A percentile compares a stretch with the other conserved stretches of the same genome.
Evolutionary conservation across 2,888 invertebrate species (phyloP).

Genomic region (Phaedon cochleariae): DNA sequence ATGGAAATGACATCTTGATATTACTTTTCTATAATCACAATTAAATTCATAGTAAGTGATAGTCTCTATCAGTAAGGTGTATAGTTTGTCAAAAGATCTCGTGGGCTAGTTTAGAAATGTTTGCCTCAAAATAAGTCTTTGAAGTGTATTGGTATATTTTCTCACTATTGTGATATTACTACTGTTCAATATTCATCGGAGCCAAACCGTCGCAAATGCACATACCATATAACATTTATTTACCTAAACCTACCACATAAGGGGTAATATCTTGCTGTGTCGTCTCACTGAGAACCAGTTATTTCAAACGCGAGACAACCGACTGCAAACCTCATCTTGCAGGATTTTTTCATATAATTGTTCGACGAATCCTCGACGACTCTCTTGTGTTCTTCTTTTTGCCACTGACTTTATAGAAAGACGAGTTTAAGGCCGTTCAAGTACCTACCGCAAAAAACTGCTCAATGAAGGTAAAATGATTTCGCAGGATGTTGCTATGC

Average conservation of each 20-base stretch:
- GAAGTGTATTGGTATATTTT: too few relatives aligned
- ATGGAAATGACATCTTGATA: too few relatives aligned
- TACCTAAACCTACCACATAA: conserved; percentile 33
- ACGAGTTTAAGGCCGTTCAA: conserved; percentile 37
- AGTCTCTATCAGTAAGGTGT: too few relatives aligned
- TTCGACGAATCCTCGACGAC: conserved; percentile 36
- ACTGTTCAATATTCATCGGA: too few relatives aligned
- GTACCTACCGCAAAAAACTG: conserved; percentile 29
- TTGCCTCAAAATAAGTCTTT: too few relatives aligned
- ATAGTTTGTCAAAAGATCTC: too few relatives aligned
- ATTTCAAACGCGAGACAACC: conserved; percentile 38
- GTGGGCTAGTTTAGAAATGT: too few relatives aligned
- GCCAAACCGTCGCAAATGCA: too few relatives aligned
- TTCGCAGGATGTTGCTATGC: conserved; percentile 23
- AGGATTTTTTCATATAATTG: conserved; percentile 39
- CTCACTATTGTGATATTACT: too few relatives aligned
- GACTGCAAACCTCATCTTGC: conserved; percentile 35
- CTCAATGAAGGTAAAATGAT: conserved; percentile 34
- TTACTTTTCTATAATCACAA: too few relatives aligned
- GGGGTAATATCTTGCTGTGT: conserved; percentile 35
- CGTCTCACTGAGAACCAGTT: conserved; percentile 38
- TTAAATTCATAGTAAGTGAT: too few relatives aligned
- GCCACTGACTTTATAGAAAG: conserved; percentile 29
- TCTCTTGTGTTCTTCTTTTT: conserved; percentile 27
- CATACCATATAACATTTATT: too few relatives aligned